phyloP scores from a whole-genome alignment of 2,888 invertebrate species.

The Chaetogeoica ovagalla region DNA sequence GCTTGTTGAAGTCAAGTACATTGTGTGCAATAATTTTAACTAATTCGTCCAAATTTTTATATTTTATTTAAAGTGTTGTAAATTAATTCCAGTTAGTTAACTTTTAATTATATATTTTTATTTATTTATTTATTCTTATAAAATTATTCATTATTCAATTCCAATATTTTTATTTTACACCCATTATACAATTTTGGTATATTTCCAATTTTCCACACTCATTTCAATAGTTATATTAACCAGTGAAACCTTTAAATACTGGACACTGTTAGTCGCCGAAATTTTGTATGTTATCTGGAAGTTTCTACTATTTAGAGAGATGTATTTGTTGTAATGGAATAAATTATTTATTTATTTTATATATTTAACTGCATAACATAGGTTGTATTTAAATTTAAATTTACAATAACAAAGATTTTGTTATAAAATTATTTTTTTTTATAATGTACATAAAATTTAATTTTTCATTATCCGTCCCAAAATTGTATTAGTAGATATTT shows the following conservation, averaged over 20 bases:
- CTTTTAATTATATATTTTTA: background rate
- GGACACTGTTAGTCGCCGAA: no score
- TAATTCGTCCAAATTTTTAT: conserved; percentile 33
- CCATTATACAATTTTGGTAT: background rate
- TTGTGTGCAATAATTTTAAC: conserved; percentile 45
- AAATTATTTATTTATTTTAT: no score
- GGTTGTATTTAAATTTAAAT: no score
- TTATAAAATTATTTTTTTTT: background rate
- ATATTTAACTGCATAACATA: no score
- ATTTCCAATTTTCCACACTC: no score
- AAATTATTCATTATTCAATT: background rate
- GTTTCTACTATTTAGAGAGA: no score
- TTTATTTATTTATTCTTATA: background rate
- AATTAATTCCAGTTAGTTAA: conserved; percentile 4
- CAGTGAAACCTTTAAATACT: no score
- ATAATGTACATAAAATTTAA: background rate
- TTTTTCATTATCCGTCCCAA: background rate
- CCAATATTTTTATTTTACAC: background rate
- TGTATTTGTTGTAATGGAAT: no score
- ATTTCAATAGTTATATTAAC: no score
- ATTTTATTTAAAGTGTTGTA: conserved; percentile 4
- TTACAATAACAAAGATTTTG: background rate
- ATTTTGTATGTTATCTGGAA: no score
- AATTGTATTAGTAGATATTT: background rate
- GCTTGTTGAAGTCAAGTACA: conserved; percentile 22